A percentile compares a stretch with the other conserved stretches of the same genome.
phyloP scores from a whole-genome alignment of 2,113 vertebrate species.

The Chelonoidis abingdonii region DNA sequence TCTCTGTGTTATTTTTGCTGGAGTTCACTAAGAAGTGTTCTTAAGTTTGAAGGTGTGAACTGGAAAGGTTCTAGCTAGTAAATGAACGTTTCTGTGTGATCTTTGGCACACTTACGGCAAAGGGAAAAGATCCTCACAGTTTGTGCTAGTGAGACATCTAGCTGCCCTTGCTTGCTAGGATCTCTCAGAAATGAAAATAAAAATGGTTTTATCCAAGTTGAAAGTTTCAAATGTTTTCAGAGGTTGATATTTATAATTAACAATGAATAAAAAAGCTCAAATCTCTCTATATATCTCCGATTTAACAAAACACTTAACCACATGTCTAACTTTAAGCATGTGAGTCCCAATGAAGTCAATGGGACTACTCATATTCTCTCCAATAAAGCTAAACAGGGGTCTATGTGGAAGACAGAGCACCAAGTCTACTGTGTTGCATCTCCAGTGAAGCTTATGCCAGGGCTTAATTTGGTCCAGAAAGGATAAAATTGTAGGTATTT shows the following conservation, averaged over 20 bases:
- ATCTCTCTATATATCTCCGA: not conserved
- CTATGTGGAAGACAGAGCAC: not conserved
- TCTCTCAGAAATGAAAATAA: slow-evolving; percentile 30
- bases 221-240: not conserved
- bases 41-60: slow-evolving; percentile 15
- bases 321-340: not conserved
- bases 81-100: not conserved
- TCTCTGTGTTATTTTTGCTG: not conserved
- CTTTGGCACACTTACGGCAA: not conserved
- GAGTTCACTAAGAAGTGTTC: not conserved
- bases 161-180: slow-evolving; percentile 71
- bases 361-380: not conserved
- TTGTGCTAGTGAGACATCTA: slow-evolving; percentile 80
- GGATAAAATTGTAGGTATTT: slow-evolving; percentile 17
- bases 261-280: not conserved
- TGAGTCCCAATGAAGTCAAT: slow-evolving; percentile 23
- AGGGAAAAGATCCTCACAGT: slow-evolving; percentile 51
- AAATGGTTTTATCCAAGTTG: not conserved
- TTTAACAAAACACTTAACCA: not conserved
- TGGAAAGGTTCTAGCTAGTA: not conserved
- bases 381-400: slow-evolving; percentile 56
- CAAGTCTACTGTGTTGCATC: slow-evolving; percentile 55
- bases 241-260: not conserved
- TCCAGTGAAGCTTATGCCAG: slow-evolving; percentile 1
- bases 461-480: slow-evolving; percentile 51